Conservation (phyloP, 2,888 invertebrate genomes). For the Hyalella azteca region DNA sequence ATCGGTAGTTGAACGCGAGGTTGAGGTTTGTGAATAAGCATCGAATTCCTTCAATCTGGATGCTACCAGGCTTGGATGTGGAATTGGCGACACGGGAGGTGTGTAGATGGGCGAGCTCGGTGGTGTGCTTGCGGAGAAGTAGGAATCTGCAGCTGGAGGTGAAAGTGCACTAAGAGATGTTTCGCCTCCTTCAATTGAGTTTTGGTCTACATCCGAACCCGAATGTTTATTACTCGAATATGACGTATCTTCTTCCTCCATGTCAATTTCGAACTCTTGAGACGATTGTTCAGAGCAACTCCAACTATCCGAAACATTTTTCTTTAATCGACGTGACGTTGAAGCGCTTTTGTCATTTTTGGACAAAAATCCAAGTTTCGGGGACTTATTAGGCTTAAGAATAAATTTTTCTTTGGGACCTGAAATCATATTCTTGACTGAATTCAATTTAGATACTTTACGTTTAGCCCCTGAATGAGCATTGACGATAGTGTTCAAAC, state of each 20-base stretch:
- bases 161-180: neutral
- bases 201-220: neutral
- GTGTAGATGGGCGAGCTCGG: neutral
- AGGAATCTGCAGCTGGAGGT: neutral
- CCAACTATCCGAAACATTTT: neutral
- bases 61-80: neutral
- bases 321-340: neutral
- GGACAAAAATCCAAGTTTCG: neutral
- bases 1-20: neutral
- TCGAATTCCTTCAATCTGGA: neutral
- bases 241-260: neutral
- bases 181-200: neutral
- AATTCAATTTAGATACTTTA: conserved; percentile 26
- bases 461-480: conserved; percentile 20
- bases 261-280: neutral
- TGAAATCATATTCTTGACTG: neutral
- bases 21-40: neutral
- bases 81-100: neutral
- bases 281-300: conserved; percentile 18
- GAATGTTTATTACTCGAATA: neutral
- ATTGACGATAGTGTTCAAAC: neutral
- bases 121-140: neutral
- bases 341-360: neutral
- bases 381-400: neutral
- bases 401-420: neutral